Evolutionary conservation across 2,888 invertebrate species (phyloP).

Genomic region (Electrophaes corylata): DNA sequence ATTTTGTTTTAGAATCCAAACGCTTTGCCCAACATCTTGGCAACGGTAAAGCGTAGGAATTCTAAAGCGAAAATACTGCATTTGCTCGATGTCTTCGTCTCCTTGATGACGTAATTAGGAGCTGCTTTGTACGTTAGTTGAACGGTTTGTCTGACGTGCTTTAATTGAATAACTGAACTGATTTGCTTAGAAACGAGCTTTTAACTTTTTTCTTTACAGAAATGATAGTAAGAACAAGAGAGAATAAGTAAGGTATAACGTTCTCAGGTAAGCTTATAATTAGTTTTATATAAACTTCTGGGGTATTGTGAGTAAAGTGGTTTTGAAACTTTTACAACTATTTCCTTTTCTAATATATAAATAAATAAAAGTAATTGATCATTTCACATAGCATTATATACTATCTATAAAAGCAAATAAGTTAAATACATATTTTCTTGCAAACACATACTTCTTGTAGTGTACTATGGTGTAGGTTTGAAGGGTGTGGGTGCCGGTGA

Average conservation of each 20-base stretch:
- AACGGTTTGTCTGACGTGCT: slow-evolving; percentile 5
- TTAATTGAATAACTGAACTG: neutral
- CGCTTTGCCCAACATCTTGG: slow-evolving; percentile 92
- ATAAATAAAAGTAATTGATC: too few species aligned
- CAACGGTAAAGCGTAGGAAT: slow-evolving; percentile 98
- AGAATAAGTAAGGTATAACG: neutral
- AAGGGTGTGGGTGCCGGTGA: too few species aligned
- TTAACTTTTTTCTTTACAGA: neutral
- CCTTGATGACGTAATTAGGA: slow-evolving; percentile 31
- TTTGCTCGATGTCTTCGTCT: slow-evolving; percentile 42
- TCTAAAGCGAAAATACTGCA: slow-evolving; percentile 90
- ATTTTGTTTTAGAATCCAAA: slow-evolving; percentile 97
- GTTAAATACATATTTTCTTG: too few species aligned
- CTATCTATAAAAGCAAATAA: too few species aligned
- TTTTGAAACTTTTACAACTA: neutral
- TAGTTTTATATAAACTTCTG: neutral
- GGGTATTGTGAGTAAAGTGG: neutral
- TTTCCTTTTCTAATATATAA: too few species aligned
- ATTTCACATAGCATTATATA: too few species aligned
- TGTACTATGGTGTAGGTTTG: too few species aligned
- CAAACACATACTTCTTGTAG: too few species aligned
- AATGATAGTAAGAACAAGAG: neutral
- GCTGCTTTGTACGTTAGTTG: slow-evolving; percentile 18
- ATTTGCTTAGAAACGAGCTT: slow-evolving; percentile 2
- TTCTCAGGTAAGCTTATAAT: neutral